Percentiles rank a stretch among this genome's conserved stretches.
phyloP scores from a whole-genome alignment of 2,113 vertebrate genomes.

The Catharus fuscescens region DNA sequence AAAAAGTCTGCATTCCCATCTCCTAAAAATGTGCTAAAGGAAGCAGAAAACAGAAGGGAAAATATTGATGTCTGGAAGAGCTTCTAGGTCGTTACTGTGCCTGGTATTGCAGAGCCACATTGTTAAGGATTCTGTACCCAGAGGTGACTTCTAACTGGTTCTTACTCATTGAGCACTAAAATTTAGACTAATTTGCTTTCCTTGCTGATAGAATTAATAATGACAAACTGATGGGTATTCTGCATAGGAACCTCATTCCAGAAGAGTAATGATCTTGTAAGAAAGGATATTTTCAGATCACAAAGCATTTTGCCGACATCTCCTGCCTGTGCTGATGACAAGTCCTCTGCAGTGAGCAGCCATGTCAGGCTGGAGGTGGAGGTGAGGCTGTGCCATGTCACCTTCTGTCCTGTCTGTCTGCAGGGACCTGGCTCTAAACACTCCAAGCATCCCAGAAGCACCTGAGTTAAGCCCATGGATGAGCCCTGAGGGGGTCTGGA shows the following conservation, averaged over 20 bases:
- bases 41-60: slow-evolving; percentile 11
- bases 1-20: not conserved
- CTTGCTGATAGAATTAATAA: not conserved
- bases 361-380: not conserved
- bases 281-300: not conserved
- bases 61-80: slow-evolving; percentile 1
- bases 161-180: not conserved
- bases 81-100: not conserved
- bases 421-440: not conserved
- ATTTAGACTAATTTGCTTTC: slow-evolving; percentile 28
- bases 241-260: not conserved
- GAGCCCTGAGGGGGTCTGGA: not conserved
- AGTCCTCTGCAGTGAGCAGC: not conserved
- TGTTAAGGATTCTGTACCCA: not conserved
- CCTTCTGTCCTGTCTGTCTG: not conserved
- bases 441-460: not conserved
- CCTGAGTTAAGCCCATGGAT: not conserved
- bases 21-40: not conserved
- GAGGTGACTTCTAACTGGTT: slow-evolving; percentile 16
- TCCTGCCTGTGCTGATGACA: not conserved
- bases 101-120: not conserved
- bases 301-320: not conserved
- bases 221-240: not conserved
- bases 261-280: not conserved
- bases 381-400: not conserved